Base-by-base conservation (phyloP, 2,888 invertebrate genomes). In the Dryobotodes eremita region DNA sequence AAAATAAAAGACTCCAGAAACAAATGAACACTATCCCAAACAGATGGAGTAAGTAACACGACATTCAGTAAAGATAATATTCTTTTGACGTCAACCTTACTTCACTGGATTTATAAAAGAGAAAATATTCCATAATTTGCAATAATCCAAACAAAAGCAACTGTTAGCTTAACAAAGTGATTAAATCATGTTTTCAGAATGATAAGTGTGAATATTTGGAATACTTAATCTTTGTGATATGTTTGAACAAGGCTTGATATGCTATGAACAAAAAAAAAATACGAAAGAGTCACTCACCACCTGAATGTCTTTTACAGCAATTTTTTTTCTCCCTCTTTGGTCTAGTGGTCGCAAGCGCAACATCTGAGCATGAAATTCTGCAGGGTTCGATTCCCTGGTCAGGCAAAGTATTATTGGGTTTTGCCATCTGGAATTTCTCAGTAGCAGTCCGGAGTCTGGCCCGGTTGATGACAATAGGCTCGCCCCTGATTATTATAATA, bases 201-300 rank as follows among this genome's bases (percentile, higher is more conserved):
- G 86, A 77, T 77, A 66, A 64, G 46, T 73, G 57, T 48, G 46
- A 55, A 82, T 82, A 55, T 82, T 77, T 82, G 20, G 36, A 26
- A 68, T 74, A 15, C 20, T 4, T 76, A 66, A 68, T 76, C 36
- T n/a, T 71, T 69, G 13, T 64, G 68, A 17, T 55, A n/a, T 80
- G 65, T 55, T 69, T 66, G 53, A 46, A 55, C n/a, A 20, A 48
- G n/a, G 59, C 59, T 55, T 80, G 17, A 26, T 23, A 50, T 62
- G 61, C 7, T 20, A 50, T 5, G 5, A 11, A 26, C 20, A 59
- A 50, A 75, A n/a, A 26, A 26, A 2, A 11, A 17, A 55, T 5
- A 57, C 4, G 11, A 57, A n/a, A 4, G n/a, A 57, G 55, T 57
- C 55, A 11, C 3, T 57, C 4, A 57, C n/a, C 11, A 57, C 11